Percentiles rank a stretch among this genome's conserved stretches.
Conservation (phyloP, 2,888 invertebrate genomes). For the Branchinecta sandiegonensis region DNA sequence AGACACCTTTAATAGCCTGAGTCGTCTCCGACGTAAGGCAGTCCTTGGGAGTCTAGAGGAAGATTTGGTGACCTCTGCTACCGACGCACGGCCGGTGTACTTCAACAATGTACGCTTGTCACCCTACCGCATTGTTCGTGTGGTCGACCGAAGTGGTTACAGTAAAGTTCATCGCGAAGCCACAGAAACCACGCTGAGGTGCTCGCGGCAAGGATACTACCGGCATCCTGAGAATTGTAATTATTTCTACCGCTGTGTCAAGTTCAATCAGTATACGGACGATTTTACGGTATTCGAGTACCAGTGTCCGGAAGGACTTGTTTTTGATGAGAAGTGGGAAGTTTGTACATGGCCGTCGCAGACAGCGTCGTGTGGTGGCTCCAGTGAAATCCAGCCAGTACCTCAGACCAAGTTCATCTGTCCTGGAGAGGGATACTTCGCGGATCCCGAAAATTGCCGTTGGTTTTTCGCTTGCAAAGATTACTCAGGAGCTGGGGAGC, state of each 20-base stretch:
- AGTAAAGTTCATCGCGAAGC: slow-evolving; percentile 56
- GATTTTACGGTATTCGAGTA: slow-evolving; percentile 66
- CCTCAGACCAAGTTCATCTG: slow-evolving; percentile 51
- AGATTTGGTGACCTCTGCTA: slow-evolving; percentile 34
- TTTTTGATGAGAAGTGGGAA: slow-evolving; percentile 58
- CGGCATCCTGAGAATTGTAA: slow-evolving; percentile 60
- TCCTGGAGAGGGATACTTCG: slow-evolving; percentile 55
- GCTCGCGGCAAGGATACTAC: slow-evolving; percentile 61
- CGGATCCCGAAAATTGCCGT: slow-evolving; percentile 63
- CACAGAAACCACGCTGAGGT: slow-evolving; percentile 55
- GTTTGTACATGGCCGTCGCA: slow-evolving; percentile 66
- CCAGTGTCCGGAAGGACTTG: slow-evolving; percentile 60
- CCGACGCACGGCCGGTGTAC: slow-evolving; percentile 22
- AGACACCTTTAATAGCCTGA: slow-evolving; percentile 40
- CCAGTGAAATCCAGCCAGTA: slow-evolving; percentile 60
- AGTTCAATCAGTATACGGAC: slow-evolving; percentile 56
- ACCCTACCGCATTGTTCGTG: slow-evolving; percentile 53
- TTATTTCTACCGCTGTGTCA: slow-evolving; percentile 63
- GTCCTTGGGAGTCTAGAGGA: slow-evolving; percentile 48
- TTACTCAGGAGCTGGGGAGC: slow-evolving; percentile 32
- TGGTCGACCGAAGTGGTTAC: slow-evolving; percentile 56
- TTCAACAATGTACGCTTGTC: slow-evolving; percentile 37
- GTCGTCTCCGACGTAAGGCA: slow-evolving; percentile 48
- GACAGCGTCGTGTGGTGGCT: slow-evolving; percentile 55
- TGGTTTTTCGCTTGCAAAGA: slow-evolving; percentile 64